A percentile compares a stretch with the other conserved stretches of the same genome.
phyloP scores from a whole-genome alignment of 37 sponge, comb jelly and placozoan genomes.

The Amphimedon queenslandica region DNA sequence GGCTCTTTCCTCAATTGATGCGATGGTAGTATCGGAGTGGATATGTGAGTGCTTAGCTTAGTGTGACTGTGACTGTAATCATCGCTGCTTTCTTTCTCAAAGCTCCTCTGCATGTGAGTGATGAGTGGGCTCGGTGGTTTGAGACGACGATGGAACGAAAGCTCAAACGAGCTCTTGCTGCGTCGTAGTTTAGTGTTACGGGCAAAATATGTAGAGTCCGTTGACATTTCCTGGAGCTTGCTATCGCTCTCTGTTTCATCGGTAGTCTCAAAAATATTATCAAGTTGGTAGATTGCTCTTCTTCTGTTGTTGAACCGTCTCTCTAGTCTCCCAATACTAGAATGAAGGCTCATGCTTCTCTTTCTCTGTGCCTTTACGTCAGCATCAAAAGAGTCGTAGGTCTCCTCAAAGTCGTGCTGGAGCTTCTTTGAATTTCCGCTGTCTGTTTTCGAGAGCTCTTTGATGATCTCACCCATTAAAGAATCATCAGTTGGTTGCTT shows the following conservation, averaged over 20 bases:
- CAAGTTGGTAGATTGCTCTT: background rate
- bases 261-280: background rate
- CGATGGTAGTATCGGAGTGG: too few species aligned
- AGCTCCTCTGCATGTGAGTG: background rate
- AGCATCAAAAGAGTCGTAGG: too few species aligned
- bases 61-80: too few species aligned
- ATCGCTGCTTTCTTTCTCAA: too few species aligned
- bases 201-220: background rate
- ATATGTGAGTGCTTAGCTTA: too few species aligned
- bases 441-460: background rate
- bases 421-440: background rate
- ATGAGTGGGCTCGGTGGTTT: background rate
- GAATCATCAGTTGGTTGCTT: background rate
- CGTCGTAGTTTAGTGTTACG: slow-evolving; percentile 1
- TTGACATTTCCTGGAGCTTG: background rate
- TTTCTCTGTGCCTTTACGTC: background rate
- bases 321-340: too few species aligned
- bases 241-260: too few species aligned
- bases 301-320: background rate
- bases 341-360: background rate
- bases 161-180: slow-evolving; percentile 3
- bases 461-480: background rate
- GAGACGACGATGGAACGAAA: background rate
- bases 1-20: too few species aligned
- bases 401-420: background rate